phyloP scores from a whole-genome alignment of 1,140 invertebrate genomes.

The Papilio xuthus region DNA sequence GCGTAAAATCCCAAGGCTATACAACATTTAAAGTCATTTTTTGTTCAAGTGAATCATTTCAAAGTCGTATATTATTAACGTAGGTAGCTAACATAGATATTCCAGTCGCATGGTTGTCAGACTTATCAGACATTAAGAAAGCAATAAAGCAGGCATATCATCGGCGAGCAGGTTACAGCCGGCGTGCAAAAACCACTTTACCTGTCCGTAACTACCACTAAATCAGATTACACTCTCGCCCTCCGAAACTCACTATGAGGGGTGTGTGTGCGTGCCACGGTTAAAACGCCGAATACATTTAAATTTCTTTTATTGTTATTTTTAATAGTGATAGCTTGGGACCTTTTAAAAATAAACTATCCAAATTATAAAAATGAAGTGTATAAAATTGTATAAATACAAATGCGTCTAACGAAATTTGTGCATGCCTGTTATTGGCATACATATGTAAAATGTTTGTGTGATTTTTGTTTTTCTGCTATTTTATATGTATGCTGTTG shows the following conservation, averaged over 20 bases:
- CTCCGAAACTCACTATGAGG: slow-evolving; percentile 40
- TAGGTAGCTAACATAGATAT: neutral
- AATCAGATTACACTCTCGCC: slow-evolving; percentile 62
- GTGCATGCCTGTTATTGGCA: too few relatives aligned
- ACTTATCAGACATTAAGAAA: slow-evolving; percentile 8
- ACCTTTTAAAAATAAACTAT: too few relatives aligned
- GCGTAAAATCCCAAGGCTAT: too few relatives aligned
- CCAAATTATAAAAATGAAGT: too few relatives aligned
- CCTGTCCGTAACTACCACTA: slow-evolving; percentile 64
- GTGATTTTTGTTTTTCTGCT: too few relatives aligned
- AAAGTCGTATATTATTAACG: neutral
- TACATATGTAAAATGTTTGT: too few relatives aligned
- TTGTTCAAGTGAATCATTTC: neutral
- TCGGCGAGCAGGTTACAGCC: slow-evolving; percentile 49
- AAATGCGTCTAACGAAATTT: too few relatives aligned
- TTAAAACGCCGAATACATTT: neutral
- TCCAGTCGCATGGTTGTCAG: neutral
- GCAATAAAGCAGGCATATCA: slow-evolving; percentile 15
- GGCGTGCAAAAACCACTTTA: slow-evolving; percentile 62
- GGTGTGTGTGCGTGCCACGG: slow-evolving; percentile 22
- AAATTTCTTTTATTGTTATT: too few relatives aligned
- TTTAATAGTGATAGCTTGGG: too few relatives aligned
- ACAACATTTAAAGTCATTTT: too few relatives aligned
- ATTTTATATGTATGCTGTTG: too few relatives aligned
- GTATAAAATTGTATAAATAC: too few relatives aligned